Base-by-base conservation (phyloP, 2,797 vertebrate genomes). In the Brachyalestes nurse region DNA sequence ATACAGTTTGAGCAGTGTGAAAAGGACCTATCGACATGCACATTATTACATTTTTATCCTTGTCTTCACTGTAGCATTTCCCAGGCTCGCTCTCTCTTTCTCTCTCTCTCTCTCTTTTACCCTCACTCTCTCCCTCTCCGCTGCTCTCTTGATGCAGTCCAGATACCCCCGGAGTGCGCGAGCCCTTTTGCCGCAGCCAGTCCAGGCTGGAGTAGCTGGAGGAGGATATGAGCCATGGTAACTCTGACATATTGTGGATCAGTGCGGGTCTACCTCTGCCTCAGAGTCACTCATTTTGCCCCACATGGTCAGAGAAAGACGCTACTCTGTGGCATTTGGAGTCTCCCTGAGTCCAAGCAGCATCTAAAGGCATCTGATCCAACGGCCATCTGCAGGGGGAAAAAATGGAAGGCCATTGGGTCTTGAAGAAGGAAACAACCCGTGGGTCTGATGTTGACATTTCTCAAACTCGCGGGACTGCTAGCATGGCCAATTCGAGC, bases 381-480 rank as follows among this genome's bases (percentile, higher is more conserved):
- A 79, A 71, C 65, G 75, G 85, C 82, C 82, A 81, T 86, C 85
- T 82, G 45, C 78, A 47, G 79, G 85, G 77, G 81, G 82, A 62
- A 73, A 25, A 14, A 74, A 83, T 58, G 71, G 84, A 87, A 82
- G 87, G 86, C 88, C 88, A 81, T 40, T 55, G 78, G 88, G 87
- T 77, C 74, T 75, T 79, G 70, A 82, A 80, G 85, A 28, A 81
- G 64, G 64, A 80, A 88, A 86, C 83, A 82, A 90, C 82, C 85
- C 21, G 10, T 71, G 74, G 85, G 84, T 89, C 89, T 88, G 73
- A 86, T 87, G 82, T 81, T 91, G 91, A 91, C 91, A 92, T 92
- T 90, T 89, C 77, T 82, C 77, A 77, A 78, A 86, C 79, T 82
- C 72, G 5, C 51, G 12, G 38, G 81, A 79, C 61, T 79, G 78